These are phyloP conservation scores for Hydrozoanthus gracilis DNA, from an alignment of 92 coral and sea anemone species.

Conservation along the genomic window DNA sequence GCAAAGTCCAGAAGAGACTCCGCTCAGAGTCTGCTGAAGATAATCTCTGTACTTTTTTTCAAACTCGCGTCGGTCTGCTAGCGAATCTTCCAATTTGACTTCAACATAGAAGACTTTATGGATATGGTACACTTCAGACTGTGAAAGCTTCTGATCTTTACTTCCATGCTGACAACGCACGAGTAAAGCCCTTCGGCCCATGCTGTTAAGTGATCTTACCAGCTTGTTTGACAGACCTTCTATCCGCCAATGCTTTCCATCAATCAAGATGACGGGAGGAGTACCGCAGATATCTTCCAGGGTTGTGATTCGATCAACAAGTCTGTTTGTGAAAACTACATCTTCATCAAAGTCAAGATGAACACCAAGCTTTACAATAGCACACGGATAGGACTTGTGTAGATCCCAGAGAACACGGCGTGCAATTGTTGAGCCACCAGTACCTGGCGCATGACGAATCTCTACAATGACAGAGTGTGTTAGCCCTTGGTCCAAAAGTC, in stretches of 20 bases:
- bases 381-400: slow-evolving; percentile 86
- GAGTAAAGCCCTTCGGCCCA: slow-evolving; percentile 75
- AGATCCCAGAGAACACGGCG: slow-evolving; percentile 92
- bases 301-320: slow-evolving; percentile 70
- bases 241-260: slow-evolving; percentile 80
- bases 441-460: slow-evolving; percentile 85
- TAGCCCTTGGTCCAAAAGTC: slow-evolving; percentile 68
- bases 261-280: slow-evolving; percentile 74
- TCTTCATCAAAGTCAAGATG: slow-evolving; percentile 81
- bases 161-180: slow-evolving; percentile 81
- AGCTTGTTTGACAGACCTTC: slow-evolving; percentile 72
- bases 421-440: slow-evolving; percentile 92
- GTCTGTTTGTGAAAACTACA: slow-evolving; percentile 57
- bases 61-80: slow-evolving; percentile 74
- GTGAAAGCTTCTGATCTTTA: slow-evolving; percentile 5
- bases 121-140: slow-evolving; percentile 60
- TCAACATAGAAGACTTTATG: slow-evolving; percentile 72
- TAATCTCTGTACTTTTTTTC: slow-evolving; percentile 70
- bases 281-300: slow-evolving; percentile 78
- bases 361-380: slow-evolving; percentile 61
- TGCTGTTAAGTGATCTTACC: slow-evolving; percentile 67
- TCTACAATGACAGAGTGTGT: slow-evolving; percentile 73
- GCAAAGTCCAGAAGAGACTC: slow-evolving; percentile 39
- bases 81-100: slow-evolving; percentile 79
- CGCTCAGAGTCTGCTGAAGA: slow-evolving; percentile 53